phyloP scores from a whole-genome alignment of 2,888 invertebrate genomes.

The Tipula confusa region DNA sequence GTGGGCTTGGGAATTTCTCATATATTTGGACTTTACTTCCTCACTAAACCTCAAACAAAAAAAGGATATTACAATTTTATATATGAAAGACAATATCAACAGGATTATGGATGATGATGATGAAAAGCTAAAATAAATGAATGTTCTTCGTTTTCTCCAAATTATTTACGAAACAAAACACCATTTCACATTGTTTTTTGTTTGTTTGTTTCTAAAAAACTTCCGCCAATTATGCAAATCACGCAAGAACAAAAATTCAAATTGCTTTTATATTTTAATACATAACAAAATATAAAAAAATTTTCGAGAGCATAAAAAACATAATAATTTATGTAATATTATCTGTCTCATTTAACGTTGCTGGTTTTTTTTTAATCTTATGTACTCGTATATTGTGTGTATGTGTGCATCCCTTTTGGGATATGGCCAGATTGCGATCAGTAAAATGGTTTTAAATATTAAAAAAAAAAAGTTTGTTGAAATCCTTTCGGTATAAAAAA shows the following conservation, averaged over 20 bases:
- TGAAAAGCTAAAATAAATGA: not conserved
- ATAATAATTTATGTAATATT: not conserved
- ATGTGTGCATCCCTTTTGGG: not conserved
- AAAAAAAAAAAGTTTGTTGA: not conserved
- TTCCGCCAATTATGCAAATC: constrained; percentile 12
- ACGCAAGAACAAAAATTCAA: not conserved
- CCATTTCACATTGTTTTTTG: not conserved
- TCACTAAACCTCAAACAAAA: not conserved
- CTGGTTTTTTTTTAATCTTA: not conserved
- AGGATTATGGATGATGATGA: not conserved
- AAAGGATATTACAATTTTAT: constrained; percentile 7
- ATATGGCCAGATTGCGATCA: not conserved
- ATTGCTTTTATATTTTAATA: not conserved
- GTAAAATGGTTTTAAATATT: not conserved
- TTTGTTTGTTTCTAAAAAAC: not conserved
- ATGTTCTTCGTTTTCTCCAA: not conserved
- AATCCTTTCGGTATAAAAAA: not conserved
- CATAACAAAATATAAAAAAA: not conserved
- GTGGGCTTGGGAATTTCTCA: not conserved
- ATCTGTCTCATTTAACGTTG: not conserved
- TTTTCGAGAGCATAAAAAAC: not conserved
- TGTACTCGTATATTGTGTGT: not conserved
- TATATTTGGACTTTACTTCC: not conserved
- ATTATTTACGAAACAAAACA: not conserved
- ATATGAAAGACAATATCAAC: not conserved